A percentile compares a stretch with the other conserved stretches of the same genome.
Conservation (phyloP, 2,113 vertebrate species). For the Brachirus orientalis region DNA sequence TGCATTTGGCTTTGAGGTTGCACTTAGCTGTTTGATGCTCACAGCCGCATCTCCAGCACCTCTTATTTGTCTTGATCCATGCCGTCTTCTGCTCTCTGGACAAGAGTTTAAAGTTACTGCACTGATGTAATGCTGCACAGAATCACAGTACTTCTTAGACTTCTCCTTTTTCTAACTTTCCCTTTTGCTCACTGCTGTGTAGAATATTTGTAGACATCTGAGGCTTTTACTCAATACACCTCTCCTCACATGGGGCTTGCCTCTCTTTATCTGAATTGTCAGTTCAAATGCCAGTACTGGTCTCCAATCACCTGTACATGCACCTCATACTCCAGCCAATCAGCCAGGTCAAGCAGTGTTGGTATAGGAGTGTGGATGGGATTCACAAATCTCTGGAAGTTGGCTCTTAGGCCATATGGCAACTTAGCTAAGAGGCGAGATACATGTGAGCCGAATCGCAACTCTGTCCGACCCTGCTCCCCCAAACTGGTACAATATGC, state of each 20-base stretch:
- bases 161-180: background rate
- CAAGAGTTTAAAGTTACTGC: slow-evolving; percentile 3
- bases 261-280: background rate
- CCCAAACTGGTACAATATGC: background rate
- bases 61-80: background rate
- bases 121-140: slow-evolving; percentile 5
- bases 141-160: background rate
- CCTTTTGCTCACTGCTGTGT: background rate
- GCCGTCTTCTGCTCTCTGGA: background rate
- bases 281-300: too few relatives aligned
- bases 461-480: background rate
- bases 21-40: background rate
- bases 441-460: slow-evolving; percentile 2
- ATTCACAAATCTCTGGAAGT: slow-evolving; percentile 5
- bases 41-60: slow-evolving; percentile 10
- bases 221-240: background rate
- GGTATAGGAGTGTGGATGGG: slow-evolving; percentile 16
- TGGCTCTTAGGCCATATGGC: slow-evolving; percentile 8
- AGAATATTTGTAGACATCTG: background rate
- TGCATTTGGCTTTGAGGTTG: slow-evolving; percentile 3
- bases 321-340: slow-evolving; percentile 14
- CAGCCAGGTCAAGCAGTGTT: slow-evolving; percentile 14
- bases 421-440: slow-evolving; percentile 17
- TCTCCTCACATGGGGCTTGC: background rate
- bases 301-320: background rate